Base-by-base conservation (phyloP, 1,140 invertebrate species). In the Meloidogyne floridensis region DNA sequence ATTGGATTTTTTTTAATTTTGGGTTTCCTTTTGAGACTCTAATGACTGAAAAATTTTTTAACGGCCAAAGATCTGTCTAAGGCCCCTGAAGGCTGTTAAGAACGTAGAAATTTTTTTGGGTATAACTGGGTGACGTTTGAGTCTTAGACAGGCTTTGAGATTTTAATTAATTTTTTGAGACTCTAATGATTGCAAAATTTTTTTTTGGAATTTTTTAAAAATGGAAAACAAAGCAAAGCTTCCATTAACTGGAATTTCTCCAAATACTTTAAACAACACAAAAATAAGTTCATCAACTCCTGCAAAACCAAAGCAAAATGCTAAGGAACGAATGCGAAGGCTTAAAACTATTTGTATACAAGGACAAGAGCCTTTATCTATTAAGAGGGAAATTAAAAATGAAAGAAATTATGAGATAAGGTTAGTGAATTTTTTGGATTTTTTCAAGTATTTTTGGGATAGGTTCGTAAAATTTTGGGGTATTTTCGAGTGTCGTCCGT, bases 301-400 rank as follows among this genome's bases (percentile, higher is more conserved):
- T 9, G 15, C 13, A n/a, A 18, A 4, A 0, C 8, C 53, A 70
- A 80, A 81, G 2, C 20, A n/a, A 43, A 71, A 43, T 32, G 53
- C 80, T 32, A 81, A 80, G 20, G 75, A 81, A 69, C 76, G 81
- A 1, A 32, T 80, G 70, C 51, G 74, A 54, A 70, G 81, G 10
- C 71, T 82, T 15, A 18, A 80, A 32, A 8, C 77, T 10, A 82
- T 82, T 82, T 82, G 81, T 72, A 74, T 51, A 5, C 6, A 78
- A 53, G 79, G 71, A n/a, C 13, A 53, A 18, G 54, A 72, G 0
- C 81, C 80, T 56, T 18, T 75, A 54, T 51, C 43, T 65, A n/a
- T 10, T 3, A 47, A 71, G 10, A 11, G 71, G 0, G 2, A 13
- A 10, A 71, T 56, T 6, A 85, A 80, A 69, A 11, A 0, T 8